Conservation (phyloP, 2,113 vertebrate genomes). For the Caranx melampygus region DNA sequence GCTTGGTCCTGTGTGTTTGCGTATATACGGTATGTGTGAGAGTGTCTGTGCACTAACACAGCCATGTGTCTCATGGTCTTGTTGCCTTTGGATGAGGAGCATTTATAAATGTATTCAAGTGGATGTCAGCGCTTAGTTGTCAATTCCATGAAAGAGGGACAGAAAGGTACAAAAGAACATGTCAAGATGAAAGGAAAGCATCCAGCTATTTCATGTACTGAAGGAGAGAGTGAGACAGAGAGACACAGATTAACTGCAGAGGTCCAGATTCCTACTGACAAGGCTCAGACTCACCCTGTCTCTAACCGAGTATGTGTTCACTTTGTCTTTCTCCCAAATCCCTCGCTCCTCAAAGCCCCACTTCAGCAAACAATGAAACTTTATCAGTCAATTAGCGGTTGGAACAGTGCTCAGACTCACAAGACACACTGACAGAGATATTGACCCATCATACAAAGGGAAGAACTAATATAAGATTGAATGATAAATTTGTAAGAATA, state of each 20-base stretch:
- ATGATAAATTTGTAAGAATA: not conserved
- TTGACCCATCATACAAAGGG: conserved; percentile 7
- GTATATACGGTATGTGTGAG: not conserved
- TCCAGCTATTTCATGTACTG: not conserved
- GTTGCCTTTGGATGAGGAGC: not conserved
- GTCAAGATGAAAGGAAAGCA: not conserved
- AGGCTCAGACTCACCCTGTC: conserved; percentile 1
- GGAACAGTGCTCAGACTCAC: not conserved
- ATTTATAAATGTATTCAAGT: conserved; percentile 17
- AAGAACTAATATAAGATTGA: not conserved
- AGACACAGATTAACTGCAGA: conserved; percentile 1
- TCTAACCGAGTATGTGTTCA: not conserved
- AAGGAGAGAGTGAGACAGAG: conserved; percentile 12
- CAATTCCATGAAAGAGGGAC: conserved; percentile 9
- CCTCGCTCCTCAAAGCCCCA: not conserved
- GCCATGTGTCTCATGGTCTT: not conserved
- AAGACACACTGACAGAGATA: conserved; percentile 1
- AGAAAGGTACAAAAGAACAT: not conserved
- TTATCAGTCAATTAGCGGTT: conserved; percentile 27
- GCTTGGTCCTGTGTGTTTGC: conserved; percentile 27
- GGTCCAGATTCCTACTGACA: conserved; percentile 16
- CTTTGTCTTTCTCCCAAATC: not conserved
- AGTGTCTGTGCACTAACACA: not conserved
- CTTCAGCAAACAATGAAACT: conserved; percentile 15
- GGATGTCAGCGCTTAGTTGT: conserved; percentile 22